Evolutionary conservation across 2,797 vertebrate species (phyloP), one percentile per base, ranked within the genome.

Genomic region (Anolis apletophallus): DNA sequence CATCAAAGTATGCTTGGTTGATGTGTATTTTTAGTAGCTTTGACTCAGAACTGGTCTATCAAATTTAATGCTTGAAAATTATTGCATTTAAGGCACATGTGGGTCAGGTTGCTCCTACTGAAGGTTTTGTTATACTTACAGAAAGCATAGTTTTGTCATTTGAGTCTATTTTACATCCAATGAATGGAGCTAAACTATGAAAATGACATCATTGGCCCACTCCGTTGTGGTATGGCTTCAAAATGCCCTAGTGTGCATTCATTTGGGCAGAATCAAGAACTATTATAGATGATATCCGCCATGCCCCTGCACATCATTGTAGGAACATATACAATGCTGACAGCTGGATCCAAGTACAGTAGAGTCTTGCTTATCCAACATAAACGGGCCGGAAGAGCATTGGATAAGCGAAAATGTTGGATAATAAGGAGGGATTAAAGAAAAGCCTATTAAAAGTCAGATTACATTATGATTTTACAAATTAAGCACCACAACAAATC

Each of bases 11-110:
- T 34, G 75, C n/a, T 55, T 55, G 75, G 50, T 16, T 17, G 54
- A 32, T 17, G 29, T 55, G 8, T 54, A 54, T 55, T 32, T 57
- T 55, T 55, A 55, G 75, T 34, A 19, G 74, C 50, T 76, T 14
- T 54, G 29, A n/a, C 50, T 55, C 52, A 32, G 17, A 32, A 55
- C n/a, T 55, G n/a, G 17, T 77, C 50, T 55, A 5, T 55, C 46
- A 77, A 77, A 77, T 34, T 17, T 77, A 55, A 77, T 77, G 52
- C 17, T 19, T 55, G 75, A 76, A 77, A 55, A 77, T 77, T 55
- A 55, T 50, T 77, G 50, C 14, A n/a, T 29, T 55, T 77, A 17
- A n/a, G 46, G 52, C 46, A n/a, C 73, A 52, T 75, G 13, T 50
- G 14, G 46, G 46, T 75, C 73, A 52, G 46, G 26, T 52, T n/a